phyloP scores from a whole-genome alignment of 2,888 invertebrate species.

The Agrilus cyanescens region DNA sequence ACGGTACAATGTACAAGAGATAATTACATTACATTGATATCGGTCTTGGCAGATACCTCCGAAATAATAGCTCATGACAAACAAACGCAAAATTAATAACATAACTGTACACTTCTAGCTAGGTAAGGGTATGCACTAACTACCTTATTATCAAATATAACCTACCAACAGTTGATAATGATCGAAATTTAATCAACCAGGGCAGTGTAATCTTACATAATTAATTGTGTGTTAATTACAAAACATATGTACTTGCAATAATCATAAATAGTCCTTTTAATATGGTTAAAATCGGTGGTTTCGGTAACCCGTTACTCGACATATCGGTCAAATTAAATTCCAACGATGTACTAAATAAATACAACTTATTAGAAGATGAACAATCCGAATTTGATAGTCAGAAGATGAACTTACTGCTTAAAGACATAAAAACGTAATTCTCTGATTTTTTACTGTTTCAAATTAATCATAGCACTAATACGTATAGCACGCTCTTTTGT shows the following conservation, averaged over 20 bases:
- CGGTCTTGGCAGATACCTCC: no score
- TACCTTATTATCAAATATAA: no score
- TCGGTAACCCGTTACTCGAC: slow-evolving; percentile 37
- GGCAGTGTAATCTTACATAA: no score
- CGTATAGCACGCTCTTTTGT: not conserved
- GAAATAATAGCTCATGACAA: no score
- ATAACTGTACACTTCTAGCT: no score
- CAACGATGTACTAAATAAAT: slow-evolving; percentile 27
- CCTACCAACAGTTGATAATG: no score
- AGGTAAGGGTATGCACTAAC: no score
- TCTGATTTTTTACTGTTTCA: no score
- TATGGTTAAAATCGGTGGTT: slow-evolving; percentile 29
- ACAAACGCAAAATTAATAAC: no score
- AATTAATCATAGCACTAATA: not conserved
- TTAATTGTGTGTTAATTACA: not conserved
- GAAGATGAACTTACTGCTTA: slow-evolving; percentile 23
- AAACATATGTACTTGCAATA: slow-evolving; percentile 5
- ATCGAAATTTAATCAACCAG: no score
- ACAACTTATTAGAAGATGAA: slow-evolving; percentile 30
- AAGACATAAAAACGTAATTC: slow-evolving; percentile 19
- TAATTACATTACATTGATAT: no score
- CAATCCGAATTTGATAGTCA: slow-evolving; percentile 28
- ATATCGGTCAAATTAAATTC: slow-evolving; percentile 27
- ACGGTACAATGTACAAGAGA: no score
- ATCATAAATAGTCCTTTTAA: slow-evolving; percentile 1